These are phyloP conservation scores for Tanaodytes sp. DNA, from an alignment of 2,888 invertebrate genomes.

Conservation along the genomic window DNA sequence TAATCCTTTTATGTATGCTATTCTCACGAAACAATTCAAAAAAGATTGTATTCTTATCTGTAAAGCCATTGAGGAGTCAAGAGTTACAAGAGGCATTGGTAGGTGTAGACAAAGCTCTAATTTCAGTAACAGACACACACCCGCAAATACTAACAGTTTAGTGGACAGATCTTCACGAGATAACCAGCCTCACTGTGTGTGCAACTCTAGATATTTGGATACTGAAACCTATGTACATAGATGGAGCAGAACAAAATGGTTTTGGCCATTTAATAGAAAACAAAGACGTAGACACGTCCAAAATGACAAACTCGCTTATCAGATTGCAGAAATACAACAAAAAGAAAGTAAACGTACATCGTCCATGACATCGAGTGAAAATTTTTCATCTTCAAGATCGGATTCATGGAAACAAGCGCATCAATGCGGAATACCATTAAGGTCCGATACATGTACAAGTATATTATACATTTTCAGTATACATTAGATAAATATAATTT, in stretches of 20 bases:
- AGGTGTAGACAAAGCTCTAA: constrained; percentile 89
- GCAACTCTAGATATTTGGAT: constrained; percentile 76
- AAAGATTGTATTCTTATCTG: constrained; percentile 97
- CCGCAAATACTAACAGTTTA: constrained; percentile 88
- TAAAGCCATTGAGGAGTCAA: constrained; percentile 94
- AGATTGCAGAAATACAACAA: constrained; percentile 83
- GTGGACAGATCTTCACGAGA: constrained; percentile 83
- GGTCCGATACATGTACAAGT: constrained; percentile 28
- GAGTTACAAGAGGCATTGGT: constrained; percentile 90
- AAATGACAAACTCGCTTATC: constrained; percentile 82
- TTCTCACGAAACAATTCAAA: constrained; percentile 97
- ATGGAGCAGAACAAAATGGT: constrained; percentile 69
- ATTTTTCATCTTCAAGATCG: constrained; percentile 84
- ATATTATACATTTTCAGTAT: neutral
- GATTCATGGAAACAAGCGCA: constrained; percentile 88
- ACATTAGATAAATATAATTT: neutral
- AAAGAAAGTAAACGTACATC: constrained; percentile 85
- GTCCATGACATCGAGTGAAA: constrained; percentile 90
- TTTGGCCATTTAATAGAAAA: constrained; percentile 73
- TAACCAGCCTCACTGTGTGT: constrained; percentile 75
- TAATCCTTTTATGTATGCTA: constrained; percentile 98
- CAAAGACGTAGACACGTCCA: constrained; percentile 73
- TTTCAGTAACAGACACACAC: constrained; percentile 90
- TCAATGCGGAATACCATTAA: constrained; percentile 83
- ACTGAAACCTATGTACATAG: constrained; percentile 67